These are phyloP conservation scores for Frankliniella intonsa DNA, from an alignment of 2,888 invertebrate species.

Conservation along the genomic window DNA sequence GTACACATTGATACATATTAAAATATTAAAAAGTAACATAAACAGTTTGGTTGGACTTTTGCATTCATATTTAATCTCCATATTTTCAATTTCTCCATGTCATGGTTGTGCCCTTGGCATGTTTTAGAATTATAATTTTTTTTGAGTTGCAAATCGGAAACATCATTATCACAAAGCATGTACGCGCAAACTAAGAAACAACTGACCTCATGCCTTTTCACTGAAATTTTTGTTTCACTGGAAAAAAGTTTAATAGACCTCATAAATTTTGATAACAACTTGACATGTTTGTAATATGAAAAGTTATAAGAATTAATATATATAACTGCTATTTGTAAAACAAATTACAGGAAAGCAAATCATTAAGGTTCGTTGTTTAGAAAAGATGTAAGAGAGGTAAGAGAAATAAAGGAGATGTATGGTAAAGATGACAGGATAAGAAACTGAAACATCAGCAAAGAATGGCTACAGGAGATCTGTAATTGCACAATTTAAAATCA, in stretches of 20 bases:
- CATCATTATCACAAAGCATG: not conserved
- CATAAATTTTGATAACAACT: too few relatives aligned
- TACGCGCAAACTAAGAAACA: too few relatives aligned
- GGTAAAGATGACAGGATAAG: not conserved
- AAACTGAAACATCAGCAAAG: not conserved
- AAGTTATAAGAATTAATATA: too few relatives aligned
- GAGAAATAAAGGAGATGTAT: not conserved
- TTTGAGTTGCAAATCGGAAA: not conserved
- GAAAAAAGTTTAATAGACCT: too few relatives aligned
- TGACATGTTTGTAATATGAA: too few relatives aligned
- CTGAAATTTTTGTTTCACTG: too few relatives aligned
- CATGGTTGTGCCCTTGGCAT: not conserved
- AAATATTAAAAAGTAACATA: slow-evolving; percentile 24
- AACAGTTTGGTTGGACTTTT: slow-evolving; percentile 13
- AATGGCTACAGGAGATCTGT: not conserved
- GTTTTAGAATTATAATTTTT: not conserved
- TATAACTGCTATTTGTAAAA: not conserved
- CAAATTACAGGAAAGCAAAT: not conserved
- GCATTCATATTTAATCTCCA: too few relatives aligned
- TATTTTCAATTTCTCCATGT: not conserved
- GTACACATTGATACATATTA: not conserved
- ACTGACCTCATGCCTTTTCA: too few relatives aligned
- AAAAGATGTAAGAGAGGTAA: not conserved
- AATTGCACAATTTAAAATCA: not conserved
- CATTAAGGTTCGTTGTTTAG: not conserved